A percentile compares a stretch with the other conserved stretches of the same genome.
phyloP scores from a whole-genome alignment of 1,140 invertebrate species.

The Aphelenchoides fujianensis region DNA sequence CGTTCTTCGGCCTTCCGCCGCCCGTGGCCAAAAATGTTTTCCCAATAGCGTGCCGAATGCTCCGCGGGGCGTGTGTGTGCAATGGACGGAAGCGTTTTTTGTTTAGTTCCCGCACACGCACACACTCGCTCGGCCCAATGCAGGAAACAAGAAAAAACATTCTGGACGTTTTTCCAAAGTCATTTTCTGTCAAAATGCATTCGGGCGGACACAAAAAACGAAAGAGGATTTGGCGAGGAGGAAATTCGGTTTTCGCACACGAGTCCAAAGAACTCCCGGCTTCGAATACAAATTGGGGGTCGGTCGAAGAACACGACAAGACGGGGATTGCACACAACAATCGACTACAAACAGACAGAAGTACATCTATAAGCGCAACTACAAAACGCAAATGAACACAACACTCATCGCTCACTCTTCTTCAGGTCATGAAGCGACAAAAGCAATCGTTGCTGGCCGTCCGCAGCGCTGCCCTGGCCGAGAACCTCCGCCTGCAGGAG shows the following conservation, averaged over 20 bases:
- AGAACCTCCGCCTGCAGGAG: neutral
- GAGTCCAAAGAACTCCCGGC: neutral
- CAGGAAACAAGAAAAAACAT: neutral
- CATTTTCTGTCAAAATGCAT: neutral
- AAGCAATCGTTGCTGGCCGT: slow-evolving; percentile 4
- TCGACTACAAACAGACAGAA: neutral
- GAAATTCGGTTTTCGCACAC: neutral
- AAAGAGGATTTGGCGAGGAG: neutral
- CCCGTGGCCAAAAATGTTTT: neutral
- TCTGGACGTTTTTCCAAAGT: neutral
- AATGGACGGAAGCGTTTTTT: neutral
- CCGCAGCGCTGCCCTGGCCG: neutral
- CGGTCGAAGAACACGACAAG: neutral
- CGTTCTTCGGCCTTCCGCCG: slow-evolving; percentile 1
- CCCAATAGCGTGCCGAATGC: neutral
- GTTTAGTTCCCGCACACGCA: too few relatives aligned
- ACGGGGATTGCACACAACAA: neutral
- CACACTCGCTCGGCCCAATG: neutral
- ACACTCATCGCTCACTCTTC: neutral
- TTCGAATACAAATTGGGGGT: neutral
- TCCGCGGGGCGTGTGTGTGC: neutral
- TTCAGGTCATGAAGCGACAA: slow-evolving; percentile 9
- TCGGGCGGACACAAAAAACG: neutral
- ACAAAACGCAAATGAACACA: neutral
- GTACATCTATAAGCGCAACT: neutral